These are phyloP conservation scores for Crepidodera aurea DNA, from an alignment of 2,888 invertebrate species.

Conservation along the genomic window DNA sequence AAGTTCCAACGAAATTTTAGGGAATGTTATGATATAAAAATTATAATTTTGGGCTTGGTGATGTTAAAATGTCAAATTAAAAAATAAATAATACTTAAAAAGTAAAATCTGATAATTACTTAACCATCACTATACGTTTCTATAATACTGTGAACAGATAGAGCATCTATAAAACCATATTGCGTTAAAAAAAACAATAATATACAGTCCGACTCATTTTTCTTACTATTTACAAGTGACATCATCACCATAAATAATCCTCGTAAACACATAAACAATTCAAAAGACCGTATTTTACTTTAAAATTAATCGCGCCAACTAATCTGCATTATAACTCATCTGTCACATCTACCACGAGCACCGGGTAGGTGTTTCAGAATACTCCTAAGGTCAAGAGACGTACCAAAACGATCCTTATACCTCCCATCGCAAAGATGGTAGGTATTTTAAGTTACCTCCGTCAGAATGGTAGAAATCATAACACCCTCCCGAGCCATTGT, in stretches of 20 bases:
- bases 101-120: too few relatives aligned
- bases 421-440: conserved; percentile 41
- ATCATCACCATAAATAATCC: conserved; percentile 15
- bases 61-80: too few relatives aligned
- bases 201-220: too few relatives aligned
- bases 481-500: conserved; percentile 53
- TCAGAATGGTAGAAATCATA: conserved; percentile 34
- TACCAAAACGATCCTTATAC: conserved; percentile 46
- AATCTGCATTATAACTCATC: conserved; percentile 57
- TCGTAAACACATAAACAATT: conserved; percentile 35
- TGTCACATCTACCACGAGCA: conserved; percentile 55
- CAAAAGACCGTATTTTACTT: conserved; percentile 46
- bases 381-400: conserved; percentile 45
- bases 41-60: too few relatives aligned
- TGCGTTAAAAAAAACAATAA: too few relatives aligned
- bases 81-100: too few relatives aligned
- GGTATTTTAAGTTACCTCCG: conserved; percentile 32
- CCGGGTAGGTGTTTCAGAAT: conserved; percentile 57
- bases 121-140: too few relatives aligned
- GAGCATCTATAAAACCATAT: too few relatives aligned
- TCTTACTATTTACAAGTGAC: neutral
- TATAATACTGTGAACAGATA: too few relatives aligned
- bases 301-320: conserved; percentile 52
- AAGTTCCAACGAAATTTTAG: too few relatives aligned
- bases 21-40: too few relatives aligned